These are phyloP conservation scores for Mythimna pallens DNA, from an alignment of 2,888 invertebrate genomes.

Conservation along the genomic window DNA sequence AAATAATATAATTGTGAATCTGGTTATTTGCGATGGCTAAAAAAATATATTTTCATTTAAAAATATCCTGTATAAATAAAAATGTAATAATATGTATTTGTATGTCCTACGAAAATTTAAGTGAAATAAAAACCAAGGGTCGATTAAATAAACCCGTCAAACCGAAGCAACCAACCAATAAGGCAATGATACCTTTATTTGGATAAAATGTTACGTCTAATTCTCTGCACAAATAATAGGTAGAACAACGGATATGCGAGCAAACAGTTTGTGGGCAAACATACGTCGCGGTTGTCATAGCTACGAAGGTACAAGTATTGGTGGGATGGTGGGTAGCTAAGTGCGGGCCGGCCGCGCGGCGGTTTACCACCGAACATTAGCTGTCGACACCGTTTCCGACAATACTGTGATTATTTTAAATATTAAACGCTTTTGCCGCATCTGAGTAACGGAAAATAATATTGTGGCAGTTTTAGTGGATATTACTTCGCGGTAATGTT, in stretches of 20 bases:
- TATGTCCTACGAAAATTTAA: neutral
- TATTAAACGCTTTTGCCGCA: slow-evolving; percentile 60
- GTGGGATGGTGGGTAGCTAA: slow-evolving; percentile 25
- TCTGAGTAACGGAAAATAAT: slow-evolving; percentile 61
- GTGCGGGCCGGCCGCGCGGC: slow-evolving; percentile 70
- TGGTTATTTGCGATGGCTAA: too few relatives aligned
- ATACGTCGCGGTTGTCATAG: slow-evolving; percentile 70
- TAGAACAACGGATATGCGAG: slow-evolving; percentile 78
- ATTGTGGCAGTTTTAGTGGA: slow-evolving; percentile 53
- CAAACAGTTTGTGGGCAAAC: slow-evolving; percentile 81
- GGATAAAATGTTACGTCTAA: slow-evolving; percentile 78
- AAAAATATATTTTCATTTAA: too few relatives aligned
- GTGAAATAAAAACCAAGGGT: neutral
- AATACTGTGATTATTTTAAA: slow-evolving; percentile 69
- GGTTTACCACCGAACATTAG: slow-evolving; percentile 70
- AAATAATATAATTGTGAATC: too few relatives aligned
- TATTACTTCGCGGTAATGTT: slow-evolving; percentile 46
- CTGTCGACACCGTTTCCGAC: slow-evolving; percentile 67
- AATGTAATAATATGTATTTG: neutral
- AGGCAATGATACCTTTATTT: slow-evolving; percentile 55
- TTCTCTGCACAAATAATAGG: slow-evolving; percentile 82
- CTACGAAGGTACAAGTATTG: slow-evolving; percentile 40
- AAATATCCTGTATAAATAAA: neutral
- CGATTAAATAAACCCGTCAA: slow-evolving; percentile 33
- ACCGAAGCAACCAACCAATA: slow-evolving; percentile 48